Evolutionary conservation across 2,888 invertebrate species (phyloP), one percentile per base, ranked within the genome.

Genomic region (Andrena minutula): DNA sequence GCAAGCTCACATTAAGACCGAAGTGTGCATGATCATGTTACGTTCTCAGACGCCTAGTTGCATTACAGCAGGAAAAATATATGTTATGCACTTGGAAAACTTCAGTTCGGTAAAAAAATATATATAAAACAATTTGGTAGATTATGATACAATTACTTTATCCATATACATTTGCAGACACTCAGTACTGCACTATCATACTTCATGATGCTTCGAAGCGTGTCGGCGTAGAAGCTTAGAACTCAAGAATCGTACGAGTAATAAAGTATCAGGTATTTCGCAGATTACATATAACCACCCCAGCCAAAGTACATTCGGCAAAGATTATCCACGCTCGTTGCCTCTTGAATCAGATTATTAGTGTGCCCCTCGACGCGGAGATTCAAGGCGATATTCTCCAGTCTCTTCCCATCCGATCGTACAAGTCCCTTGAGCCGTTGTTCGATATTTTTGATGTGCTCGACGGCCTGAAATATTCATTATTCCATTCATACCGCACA

Each of bases 291-390:
- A 93, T 96, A 99, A 2, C 99, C 96, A 53, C 98, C 98, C 99
- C 99, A 99, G 8, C 99, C 99, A 71, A 98, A 96, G 92, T 98
- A 99, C 99, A 99, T 99, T 94, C 97, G 97, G 88, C 98, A 97
- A 16, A 99, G 95, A 94, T 98, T 98, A 90, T 97, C 96, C 70
- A 97, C 94, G 93, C 96, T 97, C 20, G 97, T 98, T 0, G 99
- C 99, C 94, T 99, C 98, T 75, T 96, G 96, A 86, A 99, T 99
- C 12, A 99, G 95, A 93, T 97, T 97, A 92, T 98, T 97, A 0
- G 98, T 98, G 94, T 99, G 99, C 8, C 99, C 99, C 94, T 99
- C 98, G 0, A 98, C 97, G 2, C 99, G 99, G 96, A 97, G 89
- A 97, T 95, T 74, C 95, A 96, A 74, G 95, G 94, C 87, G 95